phyloP scores from a whole-genome alignment of 2,888 invertebrate genomes.

The Clepsis dumicolana region DNA sequence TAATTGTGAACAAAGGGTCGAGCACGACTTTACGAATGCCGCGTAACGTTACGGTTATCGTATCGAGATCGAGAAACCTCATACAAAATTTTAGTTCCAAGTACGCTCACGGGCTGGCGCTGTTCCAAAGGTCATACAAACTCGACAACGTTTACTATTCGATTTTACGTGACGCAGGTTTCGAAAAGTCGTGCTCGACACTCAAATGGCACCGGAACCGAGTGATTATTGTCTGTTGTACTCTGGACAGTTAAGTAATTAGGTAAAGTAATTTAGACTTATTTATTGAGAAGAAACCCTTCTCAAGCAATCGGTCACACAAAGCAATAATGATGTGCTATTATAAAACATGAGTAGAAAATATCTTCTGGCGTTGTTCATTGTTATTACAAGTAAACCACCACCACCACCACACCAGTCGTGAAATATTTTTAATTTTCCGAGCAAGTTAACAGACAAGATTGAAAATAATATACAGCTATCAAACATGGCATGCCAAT shows the following conservation, averaged over 20 bases:
- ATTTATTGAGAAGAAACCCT: not conserved
- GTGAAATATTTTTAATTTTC: slow-evolving; percentile 9
- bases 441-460: slow-evolving; percentile 15
- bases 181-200: no score
- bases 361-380: slow-evolving; percentile 21
- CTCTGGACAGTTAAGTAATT: not conserved
- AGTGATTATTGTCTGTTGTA: not conserved
- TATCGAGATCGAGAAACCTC: no score
- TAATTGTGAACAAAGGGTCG: no score
- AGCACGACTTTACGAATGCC: no score
- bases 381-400: slow-evolving; percentile 4
- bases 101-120: no score
- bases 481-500: slow-evolving; percentile 55
- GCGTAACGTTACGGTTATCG: no score
- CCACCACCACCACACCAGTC: slow-evolving; percentile 15
- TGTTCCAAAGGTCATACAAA: no score
- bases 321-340: slow-evolving; percentile 37
- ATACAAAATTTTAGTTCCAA: no score
- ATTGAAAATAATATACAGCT: slow-evolving; percentile 46
- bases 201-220: no score
- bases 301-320: not conserved
- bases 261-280: not conserved
- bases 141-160: no score
- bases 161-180: no score
- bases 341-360: slow-evolving; percentile 15